Conservation (phyloP, 2,113 vertebrate genomes). For the Tautogolabrus adspersus region DNA sequence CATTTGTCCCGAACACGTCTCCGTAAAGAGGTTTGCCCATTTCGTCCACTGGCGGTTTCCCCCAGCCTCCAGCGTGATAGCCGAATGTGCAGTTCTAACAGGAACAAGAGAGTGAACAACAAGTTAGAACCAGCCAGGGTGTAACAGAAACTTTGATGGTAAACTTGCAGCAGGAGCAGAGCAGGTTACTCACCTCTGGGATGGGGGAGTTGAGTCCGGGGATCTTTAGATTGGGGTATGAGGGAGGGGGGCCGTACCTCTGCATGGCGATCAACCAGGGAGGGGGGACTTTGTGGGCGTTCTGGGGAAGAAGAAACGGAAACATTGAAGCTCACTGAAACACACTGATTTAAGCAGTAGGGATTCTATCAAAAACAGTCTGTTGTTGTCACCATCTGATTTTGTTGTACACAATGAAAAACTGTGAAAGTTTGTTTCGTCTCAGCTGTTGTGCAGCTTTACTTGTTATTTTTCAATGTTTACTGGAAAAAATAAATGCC, state of each 20-base stretch:
- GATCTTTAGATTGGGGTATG: constrained; percentile 94
- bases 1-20: constrained; percentile 93
- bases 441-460: no score
- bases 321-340: neutral
- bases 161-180: neutral
- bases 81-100: constrained; percentile 91
- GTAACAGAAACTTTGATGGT: neutral
- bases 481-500: no score
- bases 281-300: constrained; percentile 93
- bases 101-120: neutral
- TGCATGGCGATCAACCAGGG: constrained; percentile 96
- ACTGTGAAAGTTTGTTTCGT: no score
- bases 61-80: constrained; percentile 94
- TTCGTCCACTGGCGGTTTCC: constrained; percentile 92
- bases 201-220: constrained; percentile 92
- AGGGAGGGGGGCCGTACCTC: constrained; percentile 91
- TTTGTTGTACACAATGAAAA: no score
- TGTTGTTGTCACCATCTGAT: no score
- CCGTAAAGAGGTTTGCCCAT: constrained; percentile 93
- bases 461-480: no score
- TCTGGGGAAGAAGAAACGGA: constrained; percentile 74
- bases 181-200: constrained; percentile 83
- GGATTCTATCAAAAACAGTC: no score
- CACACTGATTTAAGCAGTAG: no score
- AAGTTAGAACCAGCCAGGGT: neutral